These are phyloP conservation scores for Erebia epiphron DNA, from an alignment of 2,888 invertebrate species.

Conservation along the genomic window DNA sequence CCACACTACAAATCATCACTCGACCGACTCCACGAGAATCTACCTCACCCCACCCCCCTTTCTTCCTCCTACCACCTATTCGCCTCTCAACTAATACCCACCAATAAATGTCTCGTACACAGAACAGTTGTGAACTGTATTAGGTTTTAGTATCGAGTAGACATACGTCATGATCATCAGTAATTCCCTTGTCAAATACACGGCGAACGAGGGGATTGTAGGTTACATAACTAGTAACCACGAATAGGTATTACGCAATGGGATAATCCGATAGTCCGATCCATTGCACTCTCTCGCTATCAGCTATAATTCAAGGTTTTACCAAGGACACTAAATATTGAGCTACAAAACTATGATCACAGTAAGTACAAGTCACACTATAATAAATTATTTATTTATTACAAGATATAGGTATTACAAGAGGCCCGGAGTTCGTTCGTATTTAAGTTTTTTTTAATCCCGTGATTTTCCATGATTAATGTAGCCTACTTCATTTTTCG, in stretches of 20 bases:
- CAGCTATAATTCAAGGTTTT: not conserved
- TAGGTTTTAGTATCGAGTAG: conserved; percentile 5
- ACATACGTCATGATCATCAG: not conserved
- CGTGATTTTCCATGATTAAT: too few species aligned
- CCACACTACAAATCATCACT: conserved; percentile 73
- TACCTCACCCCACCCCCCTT: conserved; percentile 44
- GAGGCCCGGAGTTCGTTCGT: too few species aligned
- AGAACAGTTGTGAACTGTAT: not conserved
- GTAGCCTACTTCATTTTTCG: too few species aligned
- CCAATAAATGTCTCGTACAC: conserved; percentile 11
- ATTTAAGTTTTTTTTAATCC: too few species aligned
- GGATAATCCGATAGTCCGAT: not conserved
- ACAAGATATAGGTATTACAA: too few species aligned
- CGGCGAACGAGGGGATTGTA: not conserved
- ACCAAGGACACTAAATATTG: not conserved
- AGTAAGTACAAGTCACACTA: too few species aligned
- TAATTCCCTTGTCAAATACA: conserved; percentile 6
- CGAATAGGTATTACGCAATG: not conserved
- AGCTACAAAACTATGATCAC: too few species aligned
- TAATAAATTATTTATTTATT: too few species aligned
- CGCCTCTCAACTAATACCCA: conserved; percentile 7
- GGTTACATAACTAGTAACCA: not conserved
- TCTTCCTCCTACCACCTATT: conserved; percentile 39
- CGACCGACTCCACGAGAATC: conserved; percentile 62
- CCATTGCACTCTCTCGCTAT: not conserved